Evolutionary conservation across 2,888 invertebrate genomes (phyloP), one percentile per base, ranked within the genome.

Genomic region (Oligia latruncula): DNA sequence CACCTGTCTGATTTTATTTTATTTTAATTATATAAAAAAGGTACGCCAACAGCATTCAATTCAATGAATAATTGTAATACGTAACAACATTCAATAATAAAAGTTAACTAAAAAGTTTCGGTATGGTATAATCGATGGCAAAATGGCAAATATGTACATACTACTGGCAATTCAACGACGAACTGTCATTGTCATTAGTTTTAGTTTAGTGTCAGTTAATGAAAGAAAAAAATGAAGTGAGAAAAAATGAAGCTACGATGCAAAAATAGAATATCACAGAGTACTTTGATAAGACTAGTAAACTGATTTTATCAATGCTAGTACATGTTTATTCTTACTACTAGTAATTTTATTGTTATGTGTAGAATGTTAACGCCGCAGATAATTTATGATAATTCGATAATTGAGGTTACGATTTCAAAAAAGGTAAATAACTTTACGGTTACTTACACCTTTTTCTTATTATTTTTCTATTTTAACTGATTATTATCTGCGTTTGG

Each of bases 341-440:
- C 29, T 58, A 6, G 2, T 66, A 58, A 74, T 8, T 29, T 77
- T 77, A 67, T 43, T 77, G 40, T 66, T 66, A 8, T 62, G n/a
- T 58, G 23, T 66, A 67, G 9, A 72, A 40, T 62, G 49, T 70
- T 60, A 35, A 73, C 23, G 17, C 5, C 20, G 65, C 66, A 35
- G 70, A 13, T 29, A 20, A 35, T 74, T 40, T 71, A 43, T 6
- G 23, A 70, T 5, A 55, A 40, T 49, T 71, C 11, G 40, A 49
- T 52, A 72, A 43, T 83, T 78, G 60, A 83, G 74, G 83, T 82
- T 83, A 78, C 65, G 13, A 62, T 78, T 70, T 71, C 58, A 40
- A 68, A 81, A 85, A 83, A 86, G 87, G 86, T 82, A 86, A 80
- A 80, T 68, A 84, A 5, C 20, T 15, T 66, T 8, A 15, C 0